Evolutionary conservation across 2,797 vertebrate genomes (phyloP), one percentile per base, ranked within the genome.

Genomic region (Cyclura pinguis): DNA sequence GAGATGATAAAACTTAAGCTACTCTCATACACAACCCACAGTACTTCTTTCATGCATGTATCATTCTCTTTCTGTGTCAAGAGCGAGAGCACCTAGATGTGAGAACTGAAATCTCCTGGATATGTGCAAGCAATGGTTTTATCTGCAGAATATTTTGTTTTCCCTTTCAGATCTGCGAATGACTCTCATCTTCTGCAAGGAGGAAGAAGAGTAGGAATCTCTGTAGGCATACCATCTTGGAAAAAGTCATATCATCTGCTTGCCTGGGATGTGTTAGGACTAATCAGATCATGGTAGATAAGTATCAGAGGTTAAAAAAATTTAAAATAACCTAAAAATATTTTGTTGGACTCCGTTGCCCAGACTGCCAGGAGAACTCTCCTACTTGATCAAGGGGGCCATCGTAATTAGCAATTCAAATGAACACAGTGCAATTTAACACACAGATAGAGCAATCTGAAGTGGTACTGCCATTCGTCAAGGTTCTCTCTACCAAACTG

Each of bases 341-440:
- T 97, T 97, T 95, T 91, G 92, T 97, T 97, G 96, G 96, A 97
- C 97, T 97, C 97, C 97, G 96, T 97, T 98, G 97, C 97, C 96
- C 96, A 97, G 97, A 96, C 97, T 97, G 97, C 97, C 97, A 97
- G 90, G 94, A 96, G 95, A 97, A 96, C 92, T 96, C 92, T 96
- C 95, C 96, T 96, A 96, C 94, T 96, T 96, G 94, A 96, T 96
- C 96, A 96, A 95, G 95, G 96, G 93, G 95, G 93, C 95, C 94
- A 96, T 96, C 95, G 16, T 47, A 94, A 94, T 64, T 6, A 95
- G 91, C 92, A 93, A 35, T 93, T 96, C 94, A 47, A 94, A 94
- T 95, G 95, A 96, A 95, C 85, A n/a, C 91, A 85, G 93, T 62
- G 95, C 89, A 6, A 80, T 93, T 78, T 91, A 93, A 92, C 94